Percentiles rank a stretch among this genome's conserved stretches.
Evolutionary conservation across 2,113 vertebrate species (phyloP).

Genomic region (Actenoides lindsayi): DNA sequence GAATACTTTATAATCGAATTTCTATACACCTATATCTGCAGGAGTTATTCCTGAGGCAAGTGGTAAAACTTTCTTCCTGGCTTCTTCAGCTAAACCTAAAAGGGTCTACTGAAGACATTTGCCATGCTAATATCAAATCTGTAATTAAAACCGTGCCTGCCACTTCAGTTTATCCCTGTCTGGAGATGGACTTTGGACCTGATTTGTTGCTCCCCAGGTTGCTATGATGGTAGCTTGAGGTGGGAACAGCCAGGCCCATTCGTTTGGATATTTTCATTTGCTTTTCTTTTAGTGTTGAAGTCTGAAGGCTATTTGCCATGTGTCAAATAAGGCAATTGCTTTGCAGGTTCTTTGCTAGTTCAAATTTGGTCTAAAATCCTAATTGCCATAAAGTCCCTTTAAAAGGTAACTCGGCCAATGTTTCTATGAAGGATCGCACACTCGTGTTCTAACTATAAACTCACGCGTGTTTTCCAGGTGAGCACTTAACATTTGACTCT

Average conservation of each 20-base stretch:
- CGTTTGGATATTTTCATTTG: neutral
- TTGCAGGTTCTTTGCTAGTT: neutral
- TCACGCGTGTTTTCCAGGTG: neutral
- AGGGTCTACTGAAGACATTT: neutral
- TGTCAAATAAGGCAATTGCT: neutral
- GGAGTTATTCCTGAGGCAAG: neutral
- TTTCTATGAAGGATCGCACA: neutral
- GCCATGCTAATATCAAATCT: neutral
- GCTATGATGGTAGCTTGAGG: accelerated
- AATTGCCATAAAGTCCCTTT: accelerated
- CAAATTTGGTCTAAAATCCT: neutral
- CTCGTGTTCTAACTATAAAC: neutral
- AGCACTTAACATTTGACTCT: neutral
- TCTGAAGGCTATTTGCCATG: neutral
- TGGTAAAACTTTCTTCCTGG: neutral
- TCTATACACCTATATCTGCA: accelerated
- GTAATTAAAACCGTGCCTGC: neutral
- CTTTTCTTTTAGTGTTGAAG: neutral
- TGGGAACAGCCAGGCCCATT: neutral
- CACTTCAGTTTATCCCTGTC: neutral
- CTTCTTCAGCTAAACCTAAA: neutral
- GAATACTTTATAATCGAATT: neutral
- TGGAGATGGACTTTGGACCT: neutral
- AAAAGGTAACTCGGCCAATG: neutral
- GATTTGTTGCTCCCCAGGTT: neutral